phyloP scores from a whole-genome alignment of 2,113 vertebrate genomes.

The Sprattus sprattus region DNA sequence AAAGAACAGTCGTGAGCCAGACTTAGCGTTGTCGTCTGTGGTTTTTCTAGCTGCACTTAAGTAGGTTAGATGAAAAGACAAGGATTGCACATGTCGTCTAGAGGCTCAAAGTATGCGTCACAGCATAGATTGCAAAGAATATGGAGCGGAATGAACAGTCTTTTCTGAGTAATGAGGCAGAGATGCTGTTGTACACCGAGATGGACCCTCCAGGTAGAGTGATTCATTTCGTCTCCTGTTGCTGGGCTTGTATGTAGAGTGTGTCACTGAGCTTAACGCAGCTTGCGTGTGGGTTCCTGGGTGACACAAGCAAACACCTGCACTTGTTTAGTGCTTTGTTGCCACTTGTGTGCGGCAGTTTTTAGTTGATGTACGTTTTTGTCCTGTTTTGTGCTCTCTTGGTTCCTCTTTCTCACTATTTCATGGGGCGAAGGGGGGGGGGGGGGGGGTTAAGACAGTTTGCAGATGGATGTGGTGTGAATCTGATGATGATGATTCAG shows the following conservation, averaged over 20 bases:
- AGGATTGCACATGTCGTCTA: constrained; percentile 55
- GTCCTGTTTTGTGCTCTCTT: neutral
- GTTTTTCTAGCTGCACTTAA: neutral
- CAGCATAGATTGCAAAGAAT: constrained; percentile 74
- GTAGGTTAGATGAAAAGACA: neutral
- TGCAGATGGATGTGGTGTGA: neutral
- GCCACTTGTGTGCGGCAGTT: neutral
- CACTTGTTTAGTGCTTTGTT: neutral
- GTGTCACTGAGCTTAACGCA: neutral
- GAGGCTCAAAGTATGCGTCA: constrained; percentile 59
- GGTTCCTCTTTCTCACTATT: neutral
- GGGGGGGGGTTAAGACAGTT: neutral
- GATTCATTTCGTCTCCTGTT: neutral
- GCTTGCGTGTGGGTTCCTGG: neutral
- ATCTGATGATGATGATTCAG: neutral
- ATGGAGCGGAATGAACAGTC: constrained; percentile 64
- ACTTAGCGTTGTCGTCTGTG: neutral
- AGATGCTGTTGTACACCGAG: constrained; percentile 84
- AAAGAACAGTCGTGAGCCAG: neutral
- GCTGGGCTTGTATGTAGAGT: neutral
- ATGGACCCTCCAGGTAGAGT: constrained; percentile 81
- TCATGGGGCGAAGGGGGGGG: neutral
- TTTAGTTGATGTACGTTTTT: neutral
- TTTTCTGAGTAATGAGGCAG: constrained; percentile 73
- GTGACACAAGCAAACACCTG: constrained; percentile 1